A percentile compares a stretch with the other conserved stretches of the same genome.
These are phyloP conservation scores for Nyctalus aviator DNA, from an alignment of 2,797 vertebrate genomes.

Conservation along the genomic window DNA sequence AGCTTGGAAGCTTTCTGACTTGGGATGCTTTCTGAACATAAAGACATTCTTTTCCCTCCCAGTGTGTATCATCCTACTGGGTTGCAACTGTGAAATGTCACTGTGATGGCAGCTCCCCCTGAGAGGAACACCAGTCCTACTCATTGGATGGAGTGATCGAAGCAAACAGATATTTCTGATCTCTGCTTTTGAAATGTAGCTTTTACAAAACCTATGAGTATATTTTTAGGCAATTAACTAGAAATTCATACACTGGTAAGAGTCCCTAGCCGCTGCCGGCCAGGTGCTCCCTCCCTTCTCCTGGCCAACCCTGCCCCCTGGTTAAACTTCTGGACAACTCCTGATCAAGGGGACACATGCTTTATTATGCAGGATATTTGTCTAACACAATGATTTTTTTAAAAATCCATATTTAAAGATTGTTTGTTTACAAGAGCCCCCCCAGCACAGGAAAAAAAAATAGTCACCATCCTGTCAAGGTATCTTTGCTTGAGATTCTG, in stretches of 20 bases:
- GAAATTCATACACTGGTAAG: too few species aligned
- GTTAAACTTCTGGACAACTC: too few species aligned
- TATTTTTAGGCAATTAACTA: constrained; percentile 53
- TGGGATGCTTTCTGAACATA: constrained; percentile 77
- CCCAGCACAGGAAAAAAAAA: neutral
- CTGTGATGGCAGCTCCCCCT: constrained; percentile 84
- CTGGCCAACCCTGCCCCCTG: too few species aligned
- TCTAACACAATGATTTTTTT: constrained; percentile 27
- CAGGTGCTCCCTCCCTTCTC: too few species aligned
- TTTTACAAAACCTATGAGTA: constrained; percentile 26
- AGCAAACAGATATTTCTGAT: constrained; percentile 78
- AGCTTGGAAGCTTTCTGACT: constrained; percentile 82
- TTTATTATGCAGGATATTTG: constrained; percentile 7
- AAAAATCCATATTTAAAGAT: constrained; percentile 16
- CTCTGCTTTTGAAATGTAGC: constrained; percentile 62
- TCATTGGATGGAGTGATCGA: constrained; percentile 82
- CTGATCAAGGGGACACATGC: too few species aligned
- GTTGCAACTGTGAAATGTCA: constrained; percentile 85
- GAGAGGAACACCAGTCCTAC: constrained; percentile 81
- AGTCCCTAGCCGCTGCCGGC: too few species aligned
- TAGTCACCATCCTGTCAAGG: neutral
- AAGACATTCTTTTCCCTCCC: constrained; percentile 81
- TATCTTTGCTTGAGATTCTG: neutral
- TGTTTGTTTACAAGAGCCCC: constrained; percentile 49
- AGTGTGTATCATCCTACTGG: constrained; percentile 82